A percentile compares a stretch with the other conserved stretches of the same genome.
Evolutionary conservation across 2,888 invertebrate species (phyloP).

Genomic region (Ormyrus thymus): DNA sequence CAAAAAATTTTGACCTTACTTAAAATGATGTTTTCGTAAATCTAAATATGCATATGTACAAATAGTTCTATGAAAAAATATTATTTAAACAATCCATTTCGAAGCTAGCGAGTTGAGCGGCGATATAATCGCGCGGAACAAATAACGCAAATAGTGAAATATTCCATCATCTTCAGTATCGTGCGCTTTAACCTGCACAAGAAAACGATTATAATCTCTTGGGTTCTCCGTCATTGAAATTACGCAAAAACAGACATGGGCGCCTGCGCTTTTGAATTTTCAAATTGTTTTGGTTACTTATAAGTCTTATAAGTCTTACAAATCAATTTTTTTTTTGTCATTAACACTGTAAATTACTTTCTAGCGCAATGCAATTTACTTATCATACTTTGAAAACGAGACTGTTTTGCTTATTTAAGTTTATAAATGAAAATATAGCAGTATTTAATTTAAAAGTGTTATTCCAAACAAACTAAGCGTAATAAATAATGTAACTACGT

Average conservation of each 20-base stretch:
- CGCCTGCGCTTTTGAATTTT: neutral
- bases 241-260: slow-evolving; percentile 18
- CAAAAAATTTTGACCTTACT: slow-evolving; percentile 8
- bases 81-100: slow-evolving; percentile 44
- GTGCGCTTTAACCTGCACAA: slow-evolving; percentile 1
- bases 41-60: slow-evolving; percentile 41
- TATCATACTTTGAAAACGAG: slow-evolving; percentile 46
- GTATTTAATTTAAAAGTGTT: too few relatives aligned
- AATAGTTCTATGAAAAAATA: slow-evolving; percentile 51
- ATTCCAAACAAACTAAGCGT: too few relatives aligned
- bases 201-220: slow-evolving; percentile 22
- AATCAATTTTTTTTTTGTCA: too few relatives aligned
- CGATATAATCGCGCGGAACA: slow-evolving; percentile 34
- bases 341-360: too few relatives aligned
- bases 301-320: too few relatives aligned
- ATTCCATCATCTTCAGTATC: neutral
- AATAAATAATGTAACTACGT: slow-evolving; percentile 16
- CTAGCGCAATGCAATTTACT: neutral
- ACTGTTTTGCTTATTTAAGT: neutral
- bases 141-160: slow-evolving; percentile 22
- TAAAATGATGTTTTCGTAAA: slow-evolving; percentile 37
- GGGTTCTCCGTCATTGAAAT: slow-evolving; percentile 1
- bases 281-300: too few relatives aligned
- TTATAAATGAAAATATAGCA: neutral
- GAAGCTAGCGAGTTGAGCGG: slow-evolving; percentile 35